These are phyloP conservation scores for Eupithecia subfuscata DNA, from an alignment of 2,888 invertebrate genomes.

Conservation along the genomic window DNA sequence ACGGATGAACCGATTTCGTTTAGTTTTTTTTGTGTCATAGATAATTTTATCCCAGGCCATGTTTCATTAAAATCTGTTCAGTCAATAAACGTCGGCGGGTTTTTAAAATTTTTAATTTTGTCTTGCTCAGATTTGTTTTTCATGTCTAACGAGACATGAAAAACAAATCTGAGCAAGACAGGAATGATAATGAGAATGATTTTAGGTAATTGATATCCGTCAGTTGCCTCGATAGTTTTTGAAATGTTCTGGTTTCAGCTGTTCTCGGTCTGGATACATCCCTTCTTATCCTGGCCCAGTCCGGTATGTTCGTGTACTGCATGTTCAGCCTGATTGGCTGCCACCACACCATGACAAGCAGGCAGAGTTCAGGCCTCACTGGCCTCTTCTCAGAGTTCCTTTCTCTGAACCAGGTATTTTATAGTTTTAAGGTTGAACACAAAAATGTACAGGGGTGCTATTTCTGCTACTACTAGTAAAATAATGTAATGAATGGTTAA, in stretches of 20 bases:
- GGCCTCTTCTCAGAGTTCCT: constrained; percentile 89
- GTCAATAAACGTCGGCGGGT: no score
- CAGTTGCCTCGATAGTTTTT: background rate
- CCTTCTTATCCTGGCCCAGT: constrained; percentile 92
- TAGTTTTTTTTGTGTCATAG: no score
- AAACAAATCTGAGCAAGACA: no score
- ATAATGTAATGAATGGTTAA: no score
- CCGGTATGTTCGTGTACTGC: constrained; percentile 94
- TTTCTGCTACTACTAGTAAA: no score
- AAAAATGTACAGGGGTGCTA: background rate
- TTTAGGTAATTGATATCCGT: background rate
- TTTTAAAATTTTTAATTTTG: no score
- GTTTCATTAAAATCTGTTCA: no score
- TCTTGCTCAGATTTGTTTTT: no score
- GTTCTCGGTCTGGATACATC: constrained; percentile 88
- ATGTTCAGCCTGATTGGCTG: constrained; percentile 94
- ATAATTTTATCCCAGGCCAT: no score
- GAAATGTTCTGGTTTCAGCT: constrained; percentile 51
- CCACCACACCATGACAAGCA: constrained; percentile 84
- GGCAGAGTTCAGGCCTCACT: constrained; percentile 83
- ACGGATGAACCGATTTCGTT: no score
- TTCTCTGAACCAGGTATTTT: constrained; percentile 86
- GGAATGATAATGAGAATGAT: no score
- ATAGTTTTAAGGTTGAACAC: background rate
- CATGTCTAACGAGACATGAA: no score